Evolutionary conservation across 2,797 vertebrate species (phyloP), one percentile per base, ranked within the genome.

Genomic region (Microchirus variegatus): DNA sequence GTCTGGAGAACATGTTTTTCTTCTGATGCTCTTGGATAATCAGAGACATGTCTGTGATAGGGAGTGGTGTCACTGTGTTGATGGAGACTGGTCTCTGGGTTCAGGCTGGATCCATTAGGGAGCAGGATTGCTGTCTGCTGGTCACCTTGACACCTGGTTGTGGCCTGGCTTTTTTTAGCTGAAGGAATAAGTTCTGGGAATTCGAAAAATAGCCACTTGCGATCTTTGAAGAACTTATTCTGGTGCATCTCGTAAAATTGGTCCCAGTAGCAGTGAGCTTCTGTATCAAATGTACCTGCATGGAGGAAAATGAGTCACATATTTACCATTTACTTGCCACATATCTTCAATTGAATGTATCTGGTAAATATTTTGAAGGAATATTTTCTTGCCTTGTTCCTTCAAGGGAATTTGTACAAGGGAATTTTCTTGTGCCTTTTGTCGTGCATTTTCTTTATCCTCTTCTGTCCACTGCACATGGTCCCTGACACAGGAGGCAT

Each of bases 181-280:
- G 66, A 57, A 69, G 95, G 93, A 80, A 96, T 92, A 75, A 98
- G 92, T 88, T 98, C 97, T 67, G 97, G 96, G 79, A 98, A 98
- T 80, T 98, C 96, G 63, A 91, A 85, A 79, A 93, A 90, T 66
- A 94, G 83, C 93, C 91, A 98, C 83, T 90, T 94, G 26, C 96
- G 95, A 90, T 97, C 92, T 90, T 95, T 98, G 88, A 98, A 98
- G 90, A 98, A 98, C 67, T 95, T 96, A 83, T 90, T 89, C 82
- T 94, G 95, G 81, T 98, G 96, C 44, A 62, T 89, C 77, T 92
- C 90, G 75, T 98, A 98, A 94, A 98, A 98, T 53, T 64, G 86
- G 84, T 97, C 88, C 97, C 97, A 98, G 61, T 95, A 96, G 63
- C 90, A 91, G 80, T 79, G 87, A 65, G 96, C 96, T 12, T 95